These are phyloP conservation scores for Machimus atricapillus DNA, from an alignment of 2,888 invertebrate species.

Conservation along the genomic window DNA sequence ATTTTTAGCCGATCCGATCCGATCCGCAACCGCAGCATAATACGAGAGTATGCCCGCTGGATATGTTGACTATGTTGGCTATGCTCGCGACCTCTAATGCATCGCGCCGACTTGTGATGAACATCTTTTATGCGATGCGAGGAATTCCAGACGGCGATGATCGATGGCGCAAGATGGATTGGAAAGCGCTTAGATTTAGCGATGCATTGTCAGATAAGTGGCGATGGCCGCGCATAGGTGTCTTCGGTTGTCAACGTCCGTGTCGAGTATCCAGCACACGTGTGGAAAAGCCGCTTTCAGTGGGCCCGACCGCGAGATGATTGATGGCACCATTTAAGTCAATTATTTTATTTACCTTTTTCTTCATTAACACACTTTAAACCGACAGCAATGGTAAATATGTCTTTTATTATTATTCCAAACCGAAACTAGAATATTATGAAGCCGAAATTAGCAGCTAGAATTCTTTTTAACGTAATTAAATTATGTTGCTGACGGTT, in stretches of 20 bases:
- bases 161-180: background rate
- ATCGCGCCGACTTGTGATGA: background rate
- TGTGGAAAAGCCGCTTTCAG: background rate
- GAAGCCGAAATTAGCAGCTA: background rate
- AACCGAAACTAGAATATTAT: background rate
- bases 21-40: background rate
- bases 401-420: background rate
- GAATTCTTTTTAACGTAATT: background rate
- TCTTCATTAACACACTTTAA: background rate
- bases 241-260: constrained; percentile 44
- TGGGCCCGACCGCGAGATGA: background rate
- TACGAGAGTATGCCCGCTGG: background rate
- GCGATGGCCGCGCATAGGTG: constrained; percentile 33
- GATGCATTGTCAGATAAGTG: constrained; percentile 12
- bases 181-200: background rate
- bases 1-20: background rate
- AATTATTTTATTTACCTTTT: background rate
- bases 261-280: background rate
- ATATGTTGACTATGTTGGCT: background rate
- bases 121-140: background rate
- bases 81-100: background rate
- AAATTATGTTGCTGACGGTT: background rate
- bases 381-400: background rate
- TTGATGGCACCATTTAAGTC: background rate
- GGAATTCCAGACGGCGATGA: background rate